These are phyloP conservation scores for Neoitamus cyanurus DNA, from an alignment of 2,888 invertebrate species.

Conservation along the genomic window DNA sequence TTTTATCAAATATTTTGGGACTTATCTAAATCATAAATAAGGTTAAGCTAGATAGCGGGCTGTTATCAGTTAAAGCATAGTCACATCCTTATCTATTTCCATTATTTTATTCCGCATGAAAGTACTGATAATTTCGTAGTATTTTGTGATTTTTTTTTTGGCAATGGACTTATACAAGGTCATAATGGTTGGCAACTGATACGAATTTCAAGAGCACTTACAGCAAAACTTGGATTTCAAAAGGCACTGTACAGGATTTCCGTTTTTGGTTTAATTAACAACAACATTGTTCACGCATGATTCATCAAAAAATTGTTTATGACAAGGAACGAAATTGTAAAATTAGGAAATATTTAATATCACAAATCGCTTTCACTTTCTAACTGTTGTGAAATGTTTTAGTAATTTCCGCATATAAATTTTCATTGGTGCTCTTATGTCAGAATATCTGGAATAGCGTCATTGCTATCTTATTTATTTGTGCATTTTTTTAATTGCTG, in stretches of 20 bases:
- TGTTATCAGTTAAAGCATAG: neutral
- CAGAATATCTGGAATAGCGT: neutral
- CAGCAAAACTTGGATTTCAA: neutral
- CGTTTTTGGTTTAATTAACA: neutral
- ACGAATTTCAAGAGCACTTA: neutral
- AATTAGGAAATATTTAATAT: neutral
- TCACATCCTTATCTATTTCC: neutral
- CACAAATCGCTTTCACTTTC: neutral
- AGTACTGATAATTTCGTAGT: neutral
- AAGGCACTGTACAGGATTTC: neutral
- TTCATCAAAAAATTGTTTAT: neutral
- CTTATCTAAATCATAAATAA: neutral
- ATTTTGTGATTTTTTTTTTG: neutral
- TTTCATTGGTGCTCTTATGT: neutral
- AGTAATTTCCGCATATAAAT: neutral
- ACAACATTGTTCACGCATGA: neutral
- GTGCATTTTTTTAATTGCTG: neutral
- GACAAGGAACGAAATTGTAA: neutral
- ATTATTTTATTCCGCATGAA: neutral
- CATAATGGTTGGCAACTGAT: neutral
- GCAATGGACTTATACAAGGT: neutral
- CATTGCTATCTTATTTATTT: neutral
- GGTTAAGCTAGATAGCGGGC: neutral
- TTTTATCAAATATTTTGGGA: too few species aligned
- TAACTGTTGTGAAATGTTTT: neutral